These are phyloP conservation scores for Seriola quinqueradiata DNA, from an alignment of 2,113 vertebrate genomes.

Conservation along the genomic window DNA sequence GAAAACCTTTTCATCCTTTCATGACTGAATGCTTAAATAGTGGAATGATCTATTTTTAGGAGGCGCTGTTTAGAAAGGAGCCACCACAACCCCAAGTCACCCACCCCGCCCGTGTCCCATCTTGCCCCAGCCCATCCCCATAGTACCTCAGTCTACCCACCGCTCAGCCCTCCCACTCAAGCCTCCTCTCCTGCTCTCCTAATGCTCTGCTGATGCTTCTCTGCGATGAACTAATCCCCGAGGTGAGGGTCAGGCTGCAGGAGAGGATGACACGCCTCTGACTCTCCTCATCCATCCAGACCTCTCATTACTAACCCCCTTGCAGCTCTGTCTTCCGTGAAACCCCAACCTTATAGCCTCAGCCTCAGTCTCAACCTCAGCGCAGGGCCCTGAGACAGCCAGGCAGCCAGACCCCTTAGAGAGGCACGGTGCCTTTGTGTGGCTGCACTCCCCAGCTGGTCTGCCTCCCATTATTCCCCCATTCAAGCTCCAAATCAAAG, in stretches of 20 bases:
- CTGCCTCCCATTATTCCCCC: slow-evolving; percentile 81
- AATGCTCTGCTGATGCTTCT: slow-evolving; percentile 46
- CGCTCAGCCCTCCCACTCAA: slow-evolving; percentile 21
- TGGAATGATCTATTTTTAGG: slow-evolving; percentile 67
- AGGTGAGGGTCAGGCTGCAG: slow-evolving; percentile 75
- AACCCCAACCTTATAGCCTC: slow-evolving; percentile 71
- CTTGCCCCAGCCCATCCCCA: slow-evolving; percentile 41
- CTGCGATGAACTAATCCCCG: slow-evolving; percentile 65
- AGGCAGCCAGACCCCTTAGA: slow-evolving; percentile 76
- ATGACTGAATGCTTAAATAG: slow-evolving; percentile 49
- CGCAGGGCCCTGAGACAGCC: slow-evolving; percentile 70
- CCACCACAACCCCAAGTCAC: slow-evolving; percentile 63
- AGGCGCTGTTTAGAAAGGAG: slow-evolving; percentile 64
- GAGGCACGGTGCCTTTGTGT: slow-evolving; percentile 77
- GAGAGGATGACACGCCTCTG: slow-evolving; percentile 77
- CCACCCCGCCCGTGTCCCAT: slow-evolving; percentile 60
- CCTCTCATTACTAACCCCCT: slow-evolving; percentile 76
- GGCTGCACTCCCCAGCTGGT: slow-evolving; percentile 72
- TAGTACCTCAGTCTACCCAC: slow-evolving; percentile 32
- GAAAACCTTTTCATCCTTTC: slow-evolving; percentile 53
- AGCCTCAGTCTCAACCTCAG: slow-evolving; percentile 70
- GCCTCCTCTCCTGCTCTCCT: slow-evolving; percentile 23
- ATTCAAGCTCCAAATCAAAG: slow-evolving; percentile 78
- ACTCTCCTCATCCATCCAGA: slow-evolving; percentile 78
- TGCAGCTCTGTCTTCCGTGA: slow-evolving; percentile 64